Percentiles rank a stretch among this genome's conserved stretches.
Conservation (phyloP, 2,113 vertebrate species). For the Hepsetus odoe region DNA sequence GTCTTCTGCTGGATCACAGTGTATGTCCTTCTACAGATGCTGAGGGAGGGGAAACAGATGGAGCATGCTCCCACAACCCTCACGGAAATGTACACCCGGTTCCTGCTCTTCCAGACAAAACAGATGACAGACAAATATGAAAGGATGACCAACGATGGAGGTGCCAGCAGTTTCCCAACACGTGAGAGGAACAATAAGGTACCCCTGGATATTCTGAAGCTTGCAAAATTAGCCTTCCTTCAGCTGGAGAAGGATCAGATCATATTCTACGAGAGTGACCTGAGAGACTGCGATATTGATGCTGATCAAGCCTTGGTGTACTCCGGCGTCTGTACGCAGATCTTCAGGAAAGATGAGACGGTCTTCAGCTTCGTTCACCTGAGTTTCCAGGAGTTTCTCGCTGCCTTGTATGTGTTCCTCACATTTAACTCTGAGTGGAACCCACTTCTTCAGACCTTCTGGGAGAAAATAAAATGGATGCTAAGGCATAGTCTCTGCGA, state of each 20-base stretch:
- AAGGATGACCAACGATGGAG: neutral
- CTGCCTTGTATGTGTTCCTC: constrained; percentile 50
- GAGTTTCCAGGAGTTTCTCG: constrained; percentile 56
- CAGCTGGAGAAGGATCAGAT: constrained; percentile 40
- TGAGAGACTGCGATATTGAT: constrained; percentile 45
- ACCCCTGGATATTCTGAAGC: constrained; percentile 26
- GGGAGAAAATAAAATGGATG: neutral
- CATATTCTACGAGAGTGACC: constrained; percentile 53
- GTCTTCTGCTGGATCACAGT: neutral
- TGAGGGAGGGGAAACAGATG: neutral
- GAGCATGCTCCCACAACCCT: neutral
- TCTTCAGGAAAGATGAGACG: constrained; percentile 18
- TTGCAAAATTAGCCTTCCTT: constrained; percentile 45
- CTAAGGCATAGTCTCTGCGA: neutral
- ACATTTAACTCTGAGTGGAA: neutral
- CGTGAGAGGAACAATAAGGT: neutral
- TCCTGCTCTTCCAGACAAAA: neutral
- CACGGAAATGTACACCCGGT: neutral
- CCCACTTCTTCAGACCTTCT: neutral
- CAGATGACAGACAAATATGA: neutral
- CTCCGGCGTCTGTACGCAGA: constrained; percentile 46
- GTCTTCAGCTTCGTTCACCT: constrained; percentile 53
- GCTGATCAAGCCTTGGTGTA: constrained; percentile 29
- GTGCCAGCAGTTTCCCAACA: neutral
- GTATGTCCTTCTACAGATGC: neutral